A percentile compares a stretch with the other conserved stretches of the same genome.
phyloP scores from a whole-genome alignment of 2,113 vertebrate genomes.

The Chunga burmeisteri region DNA sequence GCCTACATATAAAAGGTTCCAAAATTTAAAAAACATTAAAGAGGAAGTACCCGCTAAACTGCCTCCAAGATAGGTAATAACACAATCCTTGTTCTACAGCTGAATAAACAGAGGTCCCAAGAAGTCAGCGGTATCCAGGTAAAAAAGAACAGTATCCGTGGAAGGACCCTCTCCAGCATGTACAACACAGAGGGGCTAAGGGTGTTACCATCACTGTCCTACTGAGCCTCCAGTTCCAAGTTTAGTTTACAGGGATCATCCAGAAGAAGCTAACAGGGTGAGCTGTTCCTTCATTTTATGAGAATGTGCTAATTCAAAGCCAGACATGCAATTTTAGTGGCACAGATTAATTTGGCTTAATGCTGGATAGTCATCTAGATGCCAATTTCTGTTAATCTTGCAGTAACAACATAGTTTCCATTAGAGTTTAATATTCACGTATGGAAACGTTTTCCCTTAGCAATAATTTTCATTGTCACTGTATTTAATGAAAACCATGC shows the following conservation, averaged over 20 bases:
- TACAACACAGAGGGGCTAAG: not conserved
- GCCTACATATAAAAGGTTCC: not conserved
- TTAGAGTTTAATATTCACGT: not conserved
- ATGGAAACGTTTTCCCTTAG: not conserved
- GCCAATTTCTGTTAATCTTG: not conserved
- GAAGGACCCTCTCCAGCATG: not conserved
- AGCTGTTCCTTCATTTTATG: not conserved
- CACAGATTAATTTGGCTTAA: constrained; percentile 1
- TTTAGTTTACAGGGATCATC: not conserved
- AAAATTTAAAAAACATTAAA: not conserved
- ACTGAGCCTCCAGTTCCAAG: not conserved
- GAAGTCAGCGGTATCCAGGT: not conserved
- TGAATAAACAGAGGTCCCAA: constrained; percentile 34
- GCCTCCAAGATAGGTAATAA: not conserved
- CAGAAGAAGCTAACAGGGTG: not conserved
- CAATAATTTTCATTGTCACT: constrained; percentile 2
- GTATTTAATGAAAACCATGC: constrained; percentile 36
- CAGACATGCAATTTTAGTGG: not conserved
- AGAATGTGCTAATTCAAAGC: not conserved
- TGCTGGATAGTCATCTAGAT: not conserved
- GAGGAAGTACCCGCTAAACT: not conserved
- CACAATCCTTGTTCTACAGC: not conserved
- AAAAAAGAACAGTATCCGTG: not conserved
- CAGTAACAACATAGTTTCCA: not conserved
- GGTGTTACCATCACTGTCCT: not conserved